Conservation (phyloP, 1,140 invertebrate species). For the Brachionus calyciflorus region DNA sequence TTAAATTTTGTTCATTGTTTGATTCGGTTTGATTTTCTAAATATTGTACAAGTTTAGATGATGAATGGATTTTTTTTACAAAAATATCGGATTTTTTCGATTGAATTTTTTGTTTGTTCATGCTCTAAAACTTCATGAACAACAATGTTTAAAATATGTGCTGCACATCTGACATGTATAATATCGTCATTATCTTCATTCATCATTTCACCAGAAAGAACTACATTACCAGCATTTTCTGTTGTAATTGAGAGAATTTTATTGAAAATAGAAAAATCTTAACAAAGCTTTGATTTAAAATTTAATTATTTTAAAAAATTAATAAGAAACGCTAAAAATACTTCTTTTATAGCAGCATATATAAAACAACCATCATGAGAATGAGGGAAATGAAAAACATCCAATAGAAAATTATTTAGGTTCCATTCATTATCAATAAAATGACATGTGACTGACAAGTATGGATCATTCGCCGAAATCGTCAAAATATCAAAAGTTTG, state of each 20-base stretch:
- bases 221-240: not conserved
- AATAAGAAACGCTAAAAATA: no score
- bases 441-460: constrained; percentile 1
- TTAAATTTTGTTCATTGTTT: not conserved
- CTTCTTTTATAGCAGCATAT: not conserved
- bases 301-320: constrained; percentile 4
- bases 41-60: not conserved
- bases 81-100: not conserved
- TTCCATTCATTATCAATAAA: constrained; percentile 7
- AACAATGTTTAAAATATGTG: not conserved
- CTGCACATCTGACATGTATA: not conserved
- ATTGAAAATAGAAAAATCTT: not conserved
- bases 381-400: constrained; percentile 5
- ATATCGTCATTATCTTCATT: not conserved
- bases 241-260: not conserved
- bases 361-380: not conserved
- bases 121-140: not conserved
- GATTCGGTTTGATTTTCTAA: not conserved
- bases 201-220: not conserved
- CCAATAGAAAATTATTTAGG: not conserved
- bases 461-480: not conserved
- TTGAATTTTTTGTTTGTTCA: not conserved
- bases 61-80: not conserved
- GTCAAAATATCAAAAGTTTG: constrained; percentile 1
- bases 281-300: not conserved